A percentile compares a stretch with the other conserved stretches of the same genome.
Evolutionary conservation across 2,113 vertebrate genomes (phyloP).

Genomic region (Phrynosoma blainvillii): DNA sequence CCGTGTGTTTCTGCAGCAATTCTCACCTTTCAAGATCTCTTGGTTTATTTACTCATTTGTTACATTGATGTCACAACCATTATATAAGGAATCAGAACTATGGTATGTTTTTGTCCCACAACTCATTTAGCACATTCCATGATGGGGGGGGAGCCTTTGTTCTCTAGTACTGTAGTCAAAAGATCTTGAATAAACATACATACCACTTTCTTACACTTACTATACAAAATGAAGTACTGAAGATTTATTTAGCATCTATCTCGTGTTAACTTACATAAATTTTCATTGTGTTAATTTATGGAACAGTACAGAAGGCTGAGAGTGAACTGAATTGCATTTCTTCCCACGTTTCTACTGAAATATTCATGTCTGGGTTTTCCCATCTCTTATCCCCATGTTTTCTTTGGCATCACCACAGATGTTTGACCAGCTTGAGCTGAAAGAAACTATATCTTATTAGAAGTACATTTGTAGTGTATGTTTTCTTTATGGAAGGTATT

Average conservation of each 20-base stretch:
- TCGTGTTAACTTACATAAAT: constrained; percentile 85
- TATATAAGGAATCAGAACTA: neutral
- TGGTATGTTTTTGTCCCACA: neutral
- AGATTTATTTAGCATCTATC: constrained; percentile 82
- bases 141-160: constrained; percentile 66
- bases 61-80: neutral
- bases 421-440: constrained; percentile 76
- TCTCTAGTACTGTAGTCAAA: constrained; percentile 68
- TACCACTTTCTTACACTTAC: constrained; percentile 81
- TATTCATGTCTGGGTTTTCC: constrained; percentile 76
- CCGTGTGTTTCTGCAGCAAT: neutral
- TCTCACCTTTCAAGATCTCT: too few relatives aligned
- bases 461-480: constrained; percentile 38
- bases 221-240: constrained; percentile 79
- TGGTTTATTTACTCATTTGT: too few relatives aligned
- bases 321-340: constrained; percentile 76
- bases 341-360: constrained; percentile 82
- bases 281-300: constrained; percentile 87
- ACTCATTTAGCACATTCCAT: neutral
- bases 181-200: constrained; percentile 80
- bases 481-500: constrained; percentile 60
- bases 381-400: constrained; percentile 62
- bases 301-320: constrained; percentile 82
- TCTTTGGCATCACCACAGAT: constrained; percentile 78
- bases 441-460: constrained; percentile 53